Evolutionary conservation across 2,888 invertebrate genomes (phyloP).

Genomic region (Clanis bilineata): DNA sequence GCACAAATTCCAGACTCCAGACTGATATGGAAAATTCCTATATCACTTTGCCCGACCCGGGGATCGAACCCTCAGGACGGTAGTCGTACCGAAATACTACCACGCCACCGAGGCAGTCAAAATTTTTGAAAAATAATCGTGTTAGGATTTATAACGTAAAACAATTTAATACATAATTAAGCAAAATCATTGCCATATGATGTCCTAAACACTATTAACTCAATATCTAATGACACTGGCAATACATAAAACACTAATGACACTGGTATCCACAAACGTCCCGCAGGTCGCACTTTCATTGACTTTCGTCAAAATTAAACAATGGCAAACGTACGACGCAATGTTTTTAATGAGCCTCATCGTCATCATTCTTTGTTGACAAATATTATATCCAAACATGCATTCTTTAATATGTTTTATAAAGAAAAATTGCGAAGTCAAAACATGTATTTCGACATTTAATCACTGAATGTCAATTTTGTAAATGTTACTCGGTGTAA

Average conservation of each 20-base stretch:
- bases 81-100: no score
- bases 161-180: neutral
- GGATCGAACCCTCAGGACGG: no score
- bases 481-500: neutral
- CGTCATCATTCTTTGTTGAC: constrained; percentile 50
- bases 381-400: constrained; percentile 58
- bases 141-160: neutral
- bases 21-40: no score
- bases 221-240: neutral
- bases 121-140: no score
- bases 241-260: neutral
- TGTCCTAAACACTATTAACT: neutral
- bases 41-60: no score
- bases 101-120: no score
- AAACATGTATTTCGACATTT: neutral
- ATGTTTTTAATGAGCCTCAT: constrained; percentile 5
- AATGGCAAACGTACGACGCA: constrained; percentile 38
- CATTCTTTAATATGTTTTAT: constrained; percentile 49
- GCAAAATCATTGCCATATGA: neutral
- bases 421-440: neutral
- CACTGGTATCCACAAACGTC: constrained; percentile 21
- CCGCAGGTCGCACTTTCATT: constrained; percentile 27
- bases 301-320: constrained; percentile 36
- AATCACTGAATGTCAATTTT: neutral
- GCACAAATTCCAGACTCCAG: no score